Base-by-base conservation (phyloP, 2,888 invertebrate species). In the Spodoptera exigua region DNA sequence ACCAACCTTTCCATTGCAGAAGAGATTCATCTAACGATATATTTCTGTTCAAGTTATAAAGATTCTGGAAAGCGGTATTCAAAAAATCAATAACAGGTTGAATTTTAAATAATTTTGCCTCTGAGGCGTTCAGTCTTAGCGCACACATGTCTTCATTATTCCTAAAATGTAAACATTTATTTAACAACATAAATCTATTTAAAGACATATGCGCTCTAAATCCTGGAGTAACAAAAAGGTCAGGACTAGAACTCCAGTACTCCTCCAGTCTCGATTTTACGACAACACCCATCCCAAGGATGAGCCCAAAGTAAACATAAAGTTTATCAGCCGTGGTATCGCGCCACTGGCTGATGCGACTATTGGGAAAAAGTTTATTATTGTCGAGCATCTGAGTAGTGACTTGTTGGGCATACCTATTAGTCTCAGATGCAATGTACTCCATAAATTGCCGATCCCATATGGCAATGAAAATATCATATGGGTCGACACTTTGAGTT, bases 1-100 rank as follows among this genome's bases (percentile, higher is more conserved):
- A 43, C 54, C 61, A 60, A 12, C 77, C 73, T 34, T 69, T 74
- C 75, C 71, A 77, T 55, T 41, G 46, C 7, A 64, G 40, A 21
- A 77, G 58, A 18, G 46, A 40, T 43, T 74, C 71, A 35, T 78
- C 74, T 2, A 79, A 27, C 0, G 67, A 53, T 3, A 77, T 46
- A 37, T 79, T 71, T 36, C 70, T 74, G 11, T 9, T 11, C 17
- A 18, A 21, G 3, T 3, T 21, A 7, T 37, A 37, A 0, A 37
- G 2, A 3, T 2, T 4, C n/a, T 37, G 37, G 5, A 37, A 37
- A 2, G 3, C 3, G 2, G n/a, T n/a, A 13, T 37, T 37, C 2
- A 37, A 13, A 13, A 13, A 13, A 4, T n/a, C n/a, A 7, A 37
- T 12, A 2, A 37, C 3, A 4, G 37, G 37, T 7, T 37, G n/a